Evolutionary conservation across 1,140 invertebrate genomes (phyloP), one percentile per base, ranked within the genome.

Genomic region (Aphaenogaster ashmeadi): DNA sequence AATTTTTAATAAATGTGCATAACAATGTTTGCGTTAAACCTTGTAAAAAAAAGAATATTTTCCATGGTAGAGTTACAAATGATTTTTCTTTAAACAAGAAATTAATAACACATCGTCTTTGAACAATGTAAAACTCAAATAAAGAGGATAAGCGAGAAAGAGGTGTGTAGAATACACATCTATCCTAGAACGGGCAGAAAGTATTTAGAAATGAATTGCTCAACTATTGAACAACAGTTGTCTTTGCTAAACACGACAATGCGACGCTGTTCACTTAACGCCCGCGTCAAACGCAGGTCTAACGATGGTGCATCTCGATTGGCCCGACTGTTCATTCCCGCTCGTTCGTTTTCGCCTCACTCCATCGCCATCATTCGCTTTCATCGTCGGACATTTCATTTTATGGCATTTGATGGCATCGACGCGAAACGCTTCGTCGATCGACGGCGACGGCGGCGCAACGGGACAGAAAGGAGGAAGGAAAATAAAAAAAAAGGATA

Each of bases 341-440:
- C 67, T 84, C 80, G 69, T 84, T 84, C 69, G 80, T 84, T 84
- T 75, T 84, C 80, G 27, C 69, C 80, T 84, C 80, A 84, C 33
- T 36, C 80, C 54, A 84, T 13, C 69, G 15, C 80, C 69, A 74
- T 74, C 69, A 84, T 84, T 84, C 80, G 54, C 80, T 84, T 84
- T 84, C 80, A 84, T 84, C 80, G 80, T 75, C 69, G 80, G 80
- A 84, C 80, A 84, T 84, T 84, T 84, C 80, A 84, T 84, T 84
- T 84, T 84, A 84, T 84, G 80, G 80, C 80, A 75, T 84, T 84
- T 84, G 80, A 84, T 84, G 80, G 80, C 80, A 84, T 84, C 69
- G 80, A 74, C 69, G 62, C 78, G 78, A 67, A 80, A 80, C 78
- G 80, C 80, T 84, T 84, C 80, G 80, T 75, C 44, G 80, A 84